A percentile compares a stretch with the other conserved stretches of the same genome.
Conservation (phyloP, 2,797 vertebrate genomes). For the Notoglanidium macrostoma region DNA sequence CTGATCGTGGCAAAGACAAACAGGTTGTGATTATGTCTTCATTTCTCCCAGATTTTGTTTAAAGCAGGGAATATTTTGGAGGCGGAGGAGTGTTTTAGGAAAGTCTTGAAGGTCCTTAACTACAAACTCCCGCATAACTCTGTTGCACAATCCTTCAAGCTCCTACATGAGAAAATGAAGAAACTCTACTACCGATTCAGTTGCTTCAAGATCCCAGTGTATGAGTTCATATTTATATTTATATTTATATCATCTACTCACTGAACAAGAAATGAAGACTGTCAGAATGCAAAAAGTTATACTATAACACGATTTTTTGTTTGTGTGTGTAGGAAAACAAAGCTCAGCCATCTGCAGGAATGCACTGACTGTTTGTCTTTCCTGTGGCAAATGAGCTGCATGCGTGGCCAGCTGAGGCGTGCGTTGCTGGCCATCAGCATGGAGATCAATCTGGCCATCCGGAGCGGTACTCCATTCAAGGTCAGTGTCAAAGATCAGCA, state of each 20-base stretch:
- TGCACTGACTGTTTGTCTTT: constrained; percentile 42
- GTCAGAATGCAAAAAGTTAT: too few relatives aligned
- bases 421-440: too few relatives aligned
- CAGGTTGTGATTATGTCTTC: neutral
- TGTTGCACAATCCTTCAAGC: neutral
- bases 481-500: too few relatives aligned
- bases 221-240: neutral
- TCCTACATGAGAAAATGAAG: constrained; percentile 21
- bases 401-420: too few relatives aligned
- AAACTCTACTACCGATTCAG: neutral
- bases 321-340: constrained; percentile 24
- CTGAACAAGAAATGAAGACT: neutral
- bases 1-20: too few relatives aligned
- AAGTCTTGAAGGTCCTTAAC: constrained; percentile 33
- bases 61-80: constrained; percentile 31
- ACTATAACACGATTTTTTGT: neutral
- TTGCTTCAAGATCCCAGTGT: constrained; percentile 4
- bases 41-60: constrained; percentile 9
- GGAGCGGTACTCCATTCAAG: too few relatives aligned
- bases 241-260: neutral
- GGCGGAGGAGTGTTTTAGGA: constrained; percentile 21
- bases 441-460: too few relatives aligned
- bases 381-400: constrained; percentile 43
- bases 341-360: constrained; percentile 22
- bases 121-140: constrained; percentile 23